Evolutionary conservation across 2,113 vertebrate species (phyloP).

Genomic region (Aegithalos caudatus): DNA sequence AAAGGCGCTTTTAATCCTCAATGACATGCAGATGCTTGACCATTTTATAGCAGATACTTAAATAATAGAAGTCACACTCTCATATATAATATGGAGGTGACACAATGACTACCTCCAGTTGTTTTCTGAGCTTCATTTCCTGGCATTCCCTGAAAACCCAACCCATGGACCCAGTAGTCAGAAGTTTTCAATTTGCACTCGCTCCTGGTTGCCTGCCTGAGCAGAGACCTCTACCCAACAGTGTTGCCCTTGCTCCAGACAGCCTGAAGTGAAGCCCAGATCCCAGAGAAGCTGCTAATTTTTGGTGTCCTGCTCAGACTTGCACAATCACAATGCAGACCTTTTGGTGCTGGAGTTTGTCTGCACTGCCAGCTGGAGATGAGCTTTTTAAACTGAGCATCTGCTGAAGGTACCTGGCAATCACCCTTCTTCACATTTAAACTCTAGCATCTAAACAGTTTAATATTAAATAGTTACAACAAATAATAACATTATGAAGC

Average conservation of each 20-base stretch:
- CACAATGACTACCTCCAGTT: background rate
- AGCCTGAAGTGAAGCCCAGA: background rate
- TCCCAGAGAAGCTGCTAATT: background rate
- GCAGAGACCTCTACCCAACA: background rate
- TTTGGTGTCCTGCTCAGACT: background rate
- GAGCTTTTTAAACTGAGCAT: background rate
- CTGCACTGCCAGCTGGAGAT: accelerated
- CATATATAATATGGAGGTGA: background rate
- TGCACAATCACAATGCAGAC: background rate
- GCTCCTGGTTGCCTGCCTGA: background rate
- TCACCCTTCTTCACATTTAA: background rate
- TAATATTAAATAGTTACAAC: background rate
- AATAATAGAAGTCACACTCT: background rate
- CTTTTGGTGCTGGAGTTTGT: background rate
- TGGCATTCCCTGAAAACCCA: background rate
- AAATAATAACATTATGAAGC: background rate
- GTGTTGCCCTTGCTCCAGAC: background rate
- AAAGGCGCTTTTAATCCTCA: background rate
- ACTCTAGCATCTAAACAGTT: background rate
- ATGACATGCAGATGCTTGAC: background rate
- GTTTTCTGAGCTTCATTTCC: background rate
- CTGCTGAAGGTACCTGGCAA: background rate
- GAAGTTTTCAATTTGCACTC: background rate
- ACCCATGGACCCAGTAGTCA: background rate
- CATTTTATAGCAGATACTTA: background rate